phyloP scores from a whole-genome alignment of 2,888 invertebrate species.

The Xylocampa areola region DNA sequence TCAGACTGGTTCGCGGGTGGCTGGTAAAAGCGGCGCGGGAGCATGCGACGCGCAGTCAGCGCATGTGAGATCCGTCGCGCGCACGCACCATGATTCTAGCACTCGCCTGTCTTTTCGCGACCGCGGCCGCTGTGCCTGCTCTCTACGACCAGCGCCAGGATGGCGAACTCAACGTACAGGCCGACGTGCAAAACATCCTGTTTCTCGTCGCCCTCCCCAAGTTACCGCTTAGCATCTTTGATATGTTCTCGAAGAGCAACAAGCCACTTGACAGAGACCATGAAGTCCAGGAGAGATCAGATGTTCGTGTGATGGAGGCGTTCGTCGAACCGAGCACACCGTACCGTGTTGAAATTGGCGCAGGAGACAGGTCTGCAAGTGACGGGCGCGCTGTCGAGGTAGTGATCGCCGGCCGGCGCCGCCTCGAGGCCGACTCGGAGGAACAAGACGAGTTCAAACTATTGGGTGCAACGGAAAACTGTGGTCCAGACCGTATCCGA shows the following conservation, averaged over 20 bases:
- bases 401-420: conserved; percentile 78
- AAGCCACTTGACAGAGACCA: conserved; percentile 62
- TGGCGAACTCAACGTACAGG: conserved; percentile 93
- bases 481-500: conserved; percentile 92
- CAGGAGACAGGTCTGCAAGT: conserved; percentile 66
- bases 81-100: conserved; percentile 80
- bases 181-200: conserved; percentile 93
- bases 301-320: conserved; percentile 82
- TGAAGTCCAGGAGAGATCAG: conserved; percentile 79
- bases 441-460: conserved; percentile 86
- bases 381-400: conserved; percentile 78
- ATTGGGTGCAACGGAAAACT: conserved; percentile 92
- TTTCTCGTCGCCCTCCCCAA: conserved; percentile 91
- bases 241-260: conserved; percentile 60
- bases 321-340: conserved; percentile 92
- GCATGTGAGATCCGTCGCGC: conserved; percentile 67
- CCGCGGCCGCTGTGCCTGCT: conserved; percentile 65
- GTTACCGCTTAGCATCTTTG: conserved; percentile 59
- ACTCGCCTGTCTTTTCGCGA: conserved; percentile 69
- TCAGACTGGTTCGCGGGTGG: conserved; percentile 82
- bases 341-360: conserved; percentile 91
- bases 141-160: conserved; percentile 93
- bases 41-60: conserved; percentile 76
- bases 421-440: conserved; percentile 66
- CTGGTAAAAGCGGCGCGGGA: conserved; percentile 84